Base-by-base conservation (phyloP, 2,888 invertebrate species). In the Pachymerium ferrugineum region DNA sequence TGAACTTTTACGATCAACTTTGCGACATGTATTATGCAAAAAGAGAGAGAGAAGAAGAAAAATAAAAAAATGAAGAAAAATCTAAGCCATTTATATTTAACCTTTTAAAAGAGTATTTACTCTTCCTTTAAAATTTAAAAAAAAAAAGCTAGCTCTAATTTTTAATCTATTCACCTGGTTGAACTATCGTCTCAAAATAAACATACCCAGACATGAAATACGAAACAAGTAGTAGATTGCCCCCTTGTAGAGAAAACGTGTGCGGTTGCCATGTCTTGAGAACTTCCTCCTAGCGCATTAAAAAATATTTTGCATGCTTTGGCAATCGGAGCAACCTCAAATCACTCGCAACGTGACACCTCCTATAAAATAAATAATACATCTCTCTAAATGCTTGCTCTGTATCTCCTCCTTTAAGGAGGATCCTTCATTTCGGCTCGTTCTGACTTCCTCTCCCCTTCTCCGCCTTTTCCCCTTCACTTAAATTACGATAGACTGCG, bases 361-460 rank as follows among this genome's bases (percentile, higher is more conserved):
- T 2, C 2, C 62, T 25, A 62, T 62, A 10, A 62, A 62, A 62
- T 25, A 25, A 62, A 62, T 54, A 62, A 10, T 25, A 62, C 62
- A 8, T 22, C 22, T n/a, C n/a, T 62, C 28, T 62, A 62, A 62
- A 62, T 54, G 47, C 47, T 22, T 22, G 16, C 54, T 62, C 28
- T 62, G 28, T 62, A 62, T 62, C 62, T 22, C 62, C 62, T 62
- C 62, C 62, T 62, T n/a, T 28, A 62, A 62, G 62, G 62, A 62
- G 62, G 62, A 25, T 62, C 62, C 62, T 62, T 62, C 62, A 28
- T 62, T 62, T n/a, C 62, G 2, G 12, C 25, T 28, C 28, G 28
- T n/a, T n/a, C 47, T 5, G 19, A 62, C 22, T n/a, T n/a, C n/a
- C 6, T 28, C 28, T 38, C 28, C 62, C 62, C 12, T 62, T 62